A percentile compares a stretch with the other conserved stretches of the same genome.
Evolutionary conservation across 2,113 vertebrate species (phyloP).

Genomic region (Arvicanthis niloticus): DNA sequence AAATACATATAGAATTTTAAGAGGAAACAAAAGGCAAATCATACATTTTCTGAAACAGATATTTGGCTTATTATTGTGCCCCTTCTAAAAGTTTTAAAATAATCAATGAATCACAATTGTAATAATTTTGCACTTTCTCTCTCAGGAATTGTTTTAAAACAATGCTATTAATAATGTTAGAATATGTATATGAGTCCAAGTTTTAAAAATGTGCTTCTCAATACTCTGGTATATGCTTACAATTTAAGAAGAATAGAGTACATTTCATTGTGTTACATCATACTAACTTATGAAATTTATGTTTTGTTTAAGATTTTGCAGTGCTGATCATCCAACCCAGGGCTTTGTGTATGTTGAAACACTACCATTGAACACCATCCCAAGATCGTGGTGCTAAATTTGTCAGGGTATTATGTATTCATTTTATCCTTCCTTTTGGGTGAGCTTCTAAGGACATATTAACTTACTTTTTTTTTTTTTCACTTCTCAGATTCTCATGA

Average conservation of each 20-base stretch:
- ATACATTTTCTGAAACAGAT: not conserved
- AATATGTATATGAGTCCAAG: constrained; percentile 31
- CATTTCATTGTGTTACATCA: constrained; percentile 27
- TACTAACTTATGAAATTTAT: not conserved
- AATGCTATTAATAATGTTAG: not conserved
- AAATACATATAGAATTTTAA: constrained; percentile 45
- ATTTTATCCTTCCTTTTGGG: not conserved
- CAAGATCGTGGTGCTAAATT: not conserved
- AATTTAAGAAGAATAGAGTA: not conserved
- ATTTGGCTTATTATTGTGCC: not conserved
- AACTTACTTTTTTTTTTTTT: not conserved
- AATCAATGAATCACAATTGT: not conserved
- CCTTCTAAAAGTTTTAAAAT: constrained; percentile 41
- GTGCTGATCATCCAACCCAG: not conserved
- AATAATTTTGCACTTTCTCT: not conserved
- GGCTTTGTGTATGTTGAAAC: no score
- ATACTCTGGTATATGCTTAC: not conserved
- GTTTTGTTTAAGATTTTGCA: not conserved
- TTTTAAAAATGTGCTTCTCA: constrained; percentile 3
- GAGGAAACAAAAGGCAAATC: not conserved
- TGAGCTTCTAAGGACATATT: not conserved
- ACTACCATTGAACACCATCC: not conserved
- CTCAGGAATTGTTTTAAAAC: constrained; percentile 38
- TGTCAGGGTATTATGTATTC: not conserved
- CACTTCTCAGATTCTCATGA: not conserved